phyloP scores from a whole-genome alignment of 2,888 invertebrate genomes.

The Macropis europaea region DNA sequence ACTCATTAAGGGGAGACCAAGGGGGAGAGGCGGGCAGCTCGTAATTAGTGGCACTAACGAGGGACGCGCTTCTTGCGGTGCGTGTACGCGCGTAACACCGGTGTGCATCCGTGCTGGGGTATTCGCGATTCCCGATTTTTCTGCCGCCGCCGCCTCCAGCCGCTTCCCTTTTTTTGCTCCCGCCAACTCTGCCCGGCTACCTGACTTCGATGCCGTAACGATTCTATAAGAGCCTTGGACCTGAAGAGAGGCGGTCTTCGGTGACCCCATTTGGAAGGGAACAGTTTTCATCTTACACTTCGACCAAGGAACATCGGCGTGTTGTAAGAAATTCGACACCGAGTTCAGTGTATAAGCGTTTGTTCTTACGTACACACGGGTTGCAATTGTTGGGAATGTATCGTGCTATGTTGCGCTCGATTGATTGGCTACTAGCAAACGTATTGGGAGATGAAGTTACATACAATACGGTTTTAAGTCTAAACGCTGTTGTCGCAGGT shows the following conservation, averaged over 20 bases:
- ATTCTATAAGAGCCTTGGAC: not conserved
- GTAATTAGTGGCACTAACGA: constrained; percentile 76
- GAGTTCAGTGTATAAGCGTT: too few relatives aligned
- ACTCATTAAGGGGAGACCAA: constrained; percentile 62
- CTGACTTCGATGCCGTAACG: not conserved
- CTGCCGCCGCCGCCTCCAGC: constrained; percentile 3
- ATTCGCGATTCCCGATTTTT: constrained; percentile 51
- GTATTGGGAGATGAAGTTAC: too few relatives aligned
- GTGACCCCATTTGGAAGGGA: not conserved
- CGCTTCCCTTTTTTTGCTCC: not conserved
- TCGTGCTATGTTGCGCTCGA: too few relatives aligned
- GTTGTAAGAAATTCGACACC: too few relatives aligned
- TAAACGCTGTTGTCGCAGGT: too few relatives aligned
- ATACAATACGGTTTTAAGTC: too few relatives aligned
- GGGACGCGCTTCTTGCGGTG: constrained; percentile 71
- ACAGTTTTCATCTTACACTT: not conserved
- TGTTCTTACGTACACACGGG: too few relatives aligned
- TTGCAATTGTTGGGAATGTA: too few relatives aligned
- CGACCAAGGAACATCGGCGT: too few relatives aligned
- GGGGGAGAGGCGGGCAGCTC: constrained; percentile 48
- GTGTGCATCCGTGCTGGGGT: constrained; percentile 39
- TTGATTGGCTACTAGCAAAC: too few relatives aligned
- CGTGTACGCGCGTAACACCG: constrained; percentile 59
- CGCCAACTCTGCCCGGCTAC: not conserved
- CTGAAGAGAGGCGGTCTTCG: not conserved